A percentile compares a stretch with the other conserved stretches of the same genome.
Evolutionary conservation across 2,888 invertebrate species (phyloP).

Genomic region (Biston betularia): DNA sequence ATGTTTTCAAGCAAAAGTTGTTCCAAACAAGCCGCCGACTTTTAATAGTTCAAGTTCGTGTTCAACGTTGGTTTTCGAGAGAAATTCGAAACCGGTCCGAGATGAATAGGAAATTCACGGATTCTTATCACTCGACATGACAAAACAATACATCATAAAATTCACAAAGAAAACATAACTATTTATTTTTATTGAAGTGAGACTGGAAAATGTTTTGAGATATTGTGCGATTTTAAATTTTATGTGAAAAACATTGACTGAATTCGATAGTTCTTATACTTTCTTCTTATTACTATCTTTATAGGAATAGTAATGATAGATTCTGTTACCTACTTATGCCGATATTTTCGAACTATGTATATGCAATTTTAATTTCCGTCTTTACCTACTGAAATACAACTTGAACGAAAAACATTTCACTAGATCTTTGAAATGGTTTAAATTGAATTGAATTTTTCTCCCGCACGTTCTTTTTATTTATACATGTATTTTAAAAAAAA

Average conservation of each 20-base stretch:
- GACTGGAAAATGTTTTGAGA: not conserved
- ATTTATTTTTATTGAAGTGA: not conserved
- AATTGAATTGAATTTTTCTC: too few relatives aligned
- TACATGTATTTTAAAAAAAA: too few relatives aligned
- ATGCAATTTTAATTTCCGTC: too few relatives aligned
- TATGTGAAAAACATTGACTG: not conserved
- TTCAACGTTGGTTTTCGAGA: conserved; percentile 31
- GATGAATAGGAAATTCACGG: conserved; percentile 34
- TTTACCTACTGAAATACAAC: too few relatives aligned
- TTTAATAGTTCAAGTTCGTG: conserved; percentile 41
- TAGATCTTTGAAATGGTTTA: too few relatives aligned
- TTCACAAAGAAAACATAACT: conserved; percentile 11
- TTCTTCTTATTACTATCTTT: too few relatives aligned
- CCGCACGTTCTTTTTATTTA: too few relatives aligned
- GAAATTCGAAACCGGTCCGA: conserved; percentile 39
- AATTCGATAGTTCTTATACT: too few relatives aligned
- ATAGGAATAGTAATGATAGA: too few relatives aligned
- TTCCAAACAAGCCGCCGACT: conserved; percentile 25
- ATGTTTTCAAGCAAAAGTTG: conserved; percentile 18
- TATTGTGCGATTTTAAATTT: not conserved
- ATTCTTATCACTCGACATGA: conserved; percentile 28
- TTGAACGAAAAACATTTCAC: too few relatives aligned
- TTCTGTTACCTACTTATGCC: too few relatives aligned
- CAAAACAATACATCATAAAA: conserved; percentile 23
- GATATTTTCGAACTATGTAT: too few relatives aligned